phyloP scores from a whole-genome alignment of 2,113 vertebrate species.

The Vulpes lagopus region DNA sequence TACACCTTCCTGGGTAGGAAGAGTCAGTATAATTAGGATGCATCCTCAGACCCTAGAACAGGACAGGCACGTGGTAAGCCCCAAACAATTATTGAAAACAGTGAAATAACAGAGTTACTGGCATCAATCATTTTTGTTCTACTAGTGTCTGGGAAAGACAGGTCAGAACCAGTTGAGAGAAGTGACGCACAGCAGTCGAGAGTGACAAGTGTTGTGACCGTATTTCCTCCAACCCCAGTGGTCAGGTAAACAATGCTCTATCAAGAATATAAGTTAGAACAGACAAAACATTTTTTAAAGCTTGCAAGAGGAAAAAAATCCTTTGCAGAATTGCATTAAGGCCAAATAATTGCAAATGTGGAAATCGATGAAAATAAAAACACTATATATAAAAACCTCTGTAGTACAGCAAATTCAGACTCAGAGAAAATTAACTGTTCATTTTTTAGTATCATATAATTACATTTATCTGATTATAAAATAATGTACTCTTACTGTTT shows the following conservation, averaged over 20 bases:
- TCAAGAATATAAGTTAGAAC: conserved; percentile 35
- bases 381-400: conserved; percentile 13
- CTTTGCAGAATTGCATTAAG: background rate
- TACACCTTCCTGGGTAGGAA: no score
- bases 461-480: conserved; percentile 67
- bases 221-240: background rate
- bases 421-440: conserved; percentile 66
- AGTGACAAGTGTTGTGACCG: background rate
- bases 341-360: conserved; percentile 57
- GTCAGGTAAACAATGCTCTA: background rate
- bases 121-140: background rate
- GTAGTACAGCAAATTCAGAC: conserved; percentile 28
- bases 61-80: background rate
- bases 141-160: background rate
- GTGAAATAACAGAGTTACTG: background rate
- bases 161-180: background rate
- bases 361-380: conserved; percentile 68
- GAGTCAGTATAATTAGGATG: background rate
- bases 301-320: conserved; percentile 43
- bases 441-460: conserved; percentile 54
- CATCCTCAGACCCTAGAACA: background rate
- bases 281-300: conserved; percentile 25
- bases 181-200: no score
- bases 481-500: conserved; percentile 18
- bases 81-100: background rate